Evolutionary conservation across 2,888 invertebrate species (phyloP).

Genomic region (Cabera pusaria): DNA sequence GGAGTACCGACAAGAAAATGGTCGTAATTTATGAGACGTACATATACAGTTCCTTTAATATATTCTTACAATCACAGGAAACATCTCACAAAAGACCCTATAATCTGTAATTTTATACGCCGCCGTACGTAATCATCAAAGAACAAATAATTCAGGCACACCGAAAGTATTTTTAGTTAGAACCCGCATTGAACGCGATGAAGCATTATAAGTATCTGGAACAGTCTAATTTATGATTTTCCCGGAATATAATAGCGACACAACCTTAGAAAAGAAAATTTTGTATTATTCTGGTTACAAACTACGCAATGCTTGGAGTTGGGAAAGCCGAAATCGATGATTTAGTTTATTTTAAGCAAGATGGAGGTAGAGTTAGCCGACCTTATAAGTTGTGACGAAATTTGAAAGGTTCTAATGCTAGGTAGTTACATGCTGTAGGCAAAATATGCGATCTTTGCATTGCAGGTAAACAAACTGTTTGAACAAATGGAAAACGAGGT

Average conservation of each 20-base stretch:
- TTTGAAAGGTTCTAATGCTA: no score
- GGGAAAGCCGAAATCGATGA: conserved; percentile 14
- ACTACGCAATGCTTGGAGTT: conserved; percentile 10
- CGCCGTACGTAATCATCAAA: no score
- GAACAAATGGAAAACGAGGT: conserved; percentile 11
- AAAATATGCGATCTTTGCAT: conserved; percentile 2
- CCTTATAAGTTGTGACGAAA: conserved; percentile 4
- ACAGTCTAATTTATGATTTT: background rate
- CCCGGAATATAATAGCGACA: background rate
- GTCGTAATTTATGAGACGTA: no score
- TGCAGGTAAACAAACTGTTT: conserved; percentile 11
- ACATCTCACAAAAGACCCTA: no score
- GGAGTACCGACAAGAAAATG: no score
- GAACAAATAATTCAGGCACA: no score
- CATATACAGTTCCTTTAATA: no score
- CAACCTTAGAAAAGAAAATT: conserved; percentile 3
- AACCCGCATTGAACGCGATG: no score
- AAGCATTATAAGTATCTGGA: no score
- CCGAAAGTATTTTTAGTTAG: no score
- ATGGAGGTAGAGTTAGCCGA: conserved; percentile 1
- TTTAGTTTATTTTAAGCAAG: conserved; percentile 16
- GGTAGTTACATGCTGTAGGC: background rate
- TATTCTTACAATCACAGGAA: no score
- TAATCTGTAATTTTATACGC: no score
- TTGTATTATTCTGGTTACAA: conserved; percentile 8